Base-by-base conservation (phyloP, 2,113 vertebrate genomes). In the Xiphorhynchus elegans region DNA sequence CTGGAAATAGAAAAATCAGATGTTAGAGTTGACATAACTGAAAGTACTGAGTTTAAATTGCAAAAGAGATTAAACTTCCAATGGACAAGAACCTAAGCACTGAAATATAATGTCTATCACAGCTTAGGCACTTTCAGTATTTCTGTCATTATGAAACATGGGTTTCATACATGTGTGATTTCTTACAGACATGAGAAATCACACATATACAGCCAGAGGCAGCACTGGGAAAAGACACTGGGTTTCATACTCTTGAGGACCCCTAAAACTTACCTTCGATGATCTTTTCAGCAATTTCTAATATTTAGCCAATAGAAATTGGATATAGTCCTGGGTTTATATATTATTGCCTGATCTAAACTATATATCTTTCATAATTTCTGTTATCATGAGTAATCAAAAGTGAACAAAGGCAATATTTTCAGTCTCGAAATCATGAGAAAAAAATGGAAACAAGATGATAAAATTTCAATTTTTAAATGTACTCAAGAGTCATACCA, bases 161-260 rank as follows among this genome's bases (percentile, higher is more conserved):
- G 7, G 37, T 18, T 50, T 50, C 49, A 49, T 20, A 49, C 21
- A 24, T 13, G 11, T 49, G 46, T 47, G 20, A 68, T 47, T 47
- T 47, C 46, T 47, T 20, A 52, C 10, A n/a, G 19, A 25, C 72
- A 5, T 55, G 10, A 91, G 40, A 94, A 73, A 60, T 24, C 1
- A 52, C 23, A 73, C 2, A 31, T 5, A 31, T 10, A 68, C 2
- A 52, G 7, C 3, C 14, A 50, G 19, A 68, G 25, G 24, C 10
- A 58, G 24, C 21, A 35, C 16, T 35, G 35, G 7, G 17, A 6
- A 1, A 77, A 1, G 6, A 3, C 11, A 25, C 2, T 7, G 10
- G 10, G 1, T 26, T 69, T 44, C 13, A 21, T 7, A 19, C 6
- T 33, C 20, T 29, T 56, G 13, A 39, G 20, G 44, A 52, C 5